phyloP scores from a whole-genome alignment of 2,113 vertebrate genomes.

The Epinephelus fuscoguttatus region DNA sequence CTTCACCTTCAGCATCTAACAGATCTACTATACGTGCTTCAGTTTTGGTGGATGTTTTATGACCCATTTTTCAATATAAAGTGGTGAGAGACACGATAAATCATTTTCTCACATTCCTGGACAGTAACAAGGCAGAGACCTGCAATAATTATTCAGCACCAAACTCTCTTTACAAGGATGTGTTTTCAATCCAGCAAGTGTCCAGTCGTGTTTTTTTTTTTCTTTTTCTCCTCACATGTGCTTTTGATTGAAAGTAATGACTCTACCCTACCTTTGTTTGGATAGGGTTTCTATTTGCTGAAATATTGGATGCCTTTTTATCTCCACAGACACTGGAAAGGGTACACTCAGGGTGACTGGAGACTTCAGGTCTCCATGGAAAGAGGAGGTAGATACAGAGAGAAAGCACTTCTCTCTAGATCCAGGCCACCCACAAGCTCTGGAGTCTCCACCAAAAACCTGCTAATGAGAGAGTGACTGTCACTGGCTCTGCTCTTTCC shows the following conservation, averaged over 20 bases:
- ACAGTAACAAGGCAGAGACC: conserved; percentile 62
- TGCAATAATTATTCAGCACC: conserved; percentile 60
- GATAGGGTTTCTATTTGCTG: conserved; percentile 70
- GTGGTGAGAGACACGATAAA: conserved; percentile 62
- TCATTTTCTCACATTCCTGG: conserved; percentile 73
- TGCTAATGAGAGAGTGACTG: conserved; percentile 78
- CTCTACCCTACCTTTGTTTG: conserved; percentile 76
- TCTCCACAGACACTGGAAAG: conserved; percentile 62
- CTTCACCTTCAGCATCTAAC: conserved; percentile 16
- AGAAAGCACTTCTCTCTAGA: conserved; percentile 51
- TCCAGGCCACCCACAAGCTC: conserved; percentile 77
- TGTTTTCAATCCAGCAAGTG: conserved; percentile 59
- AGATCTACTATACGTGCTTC: conserved; percentile 11
- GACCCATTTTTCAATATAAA: conserved; percentile 44
- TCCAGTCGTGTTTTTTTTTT: conserved; percentile 51
- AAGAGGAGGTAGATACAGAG: conserved; percentile 67
- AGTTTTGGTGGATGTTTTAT: conserved; percentile 61
- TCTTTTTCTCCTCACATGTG: conserved; percentile 65
- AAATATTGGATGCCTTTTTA: conserved; percentile 68
- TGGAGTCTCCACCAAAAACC: conserved; percentile 67
- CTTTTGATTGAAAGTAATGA: conserved; percentile 81
- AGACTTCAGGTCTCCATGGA: conserved; percentile 69
- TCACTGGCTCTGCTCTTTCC: conserved; percentile 76
- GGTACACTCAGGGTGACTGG: conserved; percentile 46
- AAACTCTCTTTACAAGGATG: conserved; percentile 65